A percentile compares a stretch with the other conserved stretches of the same genome.
These are phyloP conservation scores for Trichosurus vulpecula DNA, from an alignment of 2,797 vertebrate species.

Conservation along the genomic window DNA sequence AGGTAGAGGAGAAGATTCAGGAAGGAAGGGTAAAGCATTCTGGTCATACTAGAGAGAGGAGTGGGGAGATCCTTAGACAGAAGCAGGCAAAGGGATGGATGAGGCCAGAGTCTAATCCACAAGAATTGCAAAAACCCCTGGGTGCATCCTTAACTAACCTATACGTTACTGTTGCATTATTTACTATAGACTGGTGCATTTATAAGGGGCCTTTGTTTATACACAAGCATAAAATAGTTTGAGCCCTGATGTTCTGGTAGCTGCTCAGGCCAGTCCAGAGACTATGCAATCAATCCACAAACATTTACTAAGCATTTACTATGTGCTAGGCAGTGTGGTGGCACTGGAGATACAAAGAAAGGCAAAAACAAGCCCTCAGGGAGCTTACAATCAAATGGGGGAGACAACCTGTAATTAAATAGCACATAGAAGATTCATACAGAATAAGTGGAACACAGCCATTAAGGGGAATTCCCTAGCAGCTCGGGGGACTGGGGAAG, in stretches of 20 bases:
- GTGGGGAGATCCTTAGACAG: background rate
- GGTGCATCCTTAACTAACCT: background rate
- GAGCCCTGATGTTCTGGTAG: background rate
- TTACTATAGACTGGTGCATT: background rate
- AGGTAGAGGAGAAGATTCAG: background rate
- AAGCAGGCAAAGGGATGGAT: background rate
- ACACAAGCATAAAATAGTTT: background rate
- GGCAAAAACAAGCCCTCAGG: background rate
- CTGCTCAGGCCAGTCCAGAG: background rate
- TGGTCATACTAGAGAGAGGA: background rate
- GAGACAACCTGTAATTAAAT: background rate
- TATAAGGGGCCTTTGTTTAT: background rate
- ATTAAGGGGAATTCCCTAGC: background rate
- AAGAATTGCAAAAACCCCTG: background rate
- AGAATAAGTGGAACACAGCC: background rate
- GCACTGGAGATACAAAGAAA: background rate
- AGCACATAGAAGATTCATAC: background rate
- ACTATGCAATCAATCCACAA: background rate
- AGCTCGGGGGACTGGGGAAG: background rate
- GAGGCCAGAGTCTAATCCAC: background rate
- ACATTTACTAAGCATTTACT: background rate
- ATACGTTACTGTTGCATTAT: background rate
- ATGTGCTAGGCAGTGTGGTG: background rate
- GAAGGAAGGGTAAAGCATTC: background rate
- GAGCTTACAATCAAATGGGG: background rate